phyloP scores from a whole-genome alignment of 92 coral and sea anemone species.

The Chrysogorgia sp. region DNA sequence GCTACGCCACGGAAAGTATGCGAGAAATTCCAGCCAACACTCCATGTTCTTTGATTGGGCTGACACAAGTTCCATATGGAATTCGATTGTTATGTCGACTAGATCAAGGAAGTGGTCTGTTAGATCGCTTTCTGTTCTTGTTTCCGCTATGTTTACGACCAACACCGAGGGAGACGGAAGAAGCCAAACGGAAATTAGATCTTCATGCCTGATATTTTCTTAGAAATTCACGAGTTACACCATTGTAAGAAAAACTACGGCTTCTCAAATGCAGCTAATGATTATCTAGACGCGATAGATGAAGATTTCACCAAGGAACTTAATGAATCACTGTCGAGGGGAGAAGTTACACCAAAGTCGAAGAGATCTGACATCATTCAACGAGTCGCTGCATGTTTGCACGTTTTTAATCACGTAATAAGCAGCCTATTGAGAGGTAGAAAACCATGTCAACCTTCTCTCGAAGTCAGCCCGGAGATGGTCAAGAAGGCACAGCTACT shows the following conservation, averaged over 20 bases:
- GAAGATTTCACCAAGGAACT: slow-evolving; percentile 52
- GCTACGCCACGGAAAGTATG: slow-evolving; percentile 52
- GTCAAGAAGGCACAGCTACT: neutral
- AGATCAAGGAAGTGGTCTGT: slow-evolving; percentile 65
- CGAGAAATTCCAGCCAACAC: slow-evolving; percentile 49
- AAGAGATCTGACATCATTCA: slow-evolving; percentile 56
- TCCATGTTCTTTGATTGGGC: slow-evolving; percentile 52
- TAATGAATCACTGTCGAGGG: slow-evolving; percentile 52
- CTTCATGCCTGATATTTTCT: slow-evolving; percentile 24
- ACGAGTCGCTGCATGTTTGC: slow-evolving; percentile 50
- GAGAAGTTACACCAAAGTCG: slow-evolving; percentile 57
- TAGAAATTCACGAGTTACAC: slow-evolving; percentile 24
- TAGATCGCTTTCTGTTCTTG: slow-evolving; percentile 22
- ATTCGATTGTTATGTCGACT: slow-evolving; percentile 50
- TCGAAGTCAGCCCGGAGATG: neutral
- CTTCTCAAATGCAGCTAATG: slow-evolving; percentile 16
- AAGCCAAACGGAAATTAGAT: slow-evolving; percentile 13
- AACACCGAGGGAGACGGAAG: slow-evolving; percentile 9
- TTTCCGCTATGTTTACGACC: slow-evolving; percentile 26
- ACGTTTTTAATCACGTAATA: slow-evolving; percentile 53
- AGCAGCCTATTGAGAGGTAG: slow-evolving; percentile 35
- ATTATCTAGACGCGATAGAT: slow-evolving; percentile 6
- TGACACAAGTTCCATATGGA: slow-evolving; percentile 54
- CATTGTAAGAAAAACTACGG: slow-evolving; percentile 11
- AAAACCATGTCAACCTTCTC: slow-evolving; percentile 40